Percentiles rank a stretch among this genome's conserved stretches.
These are phyloP conservation scores for Drosophila jambulina DNA, from an alignment of 1,140 invertebrate genomes.

Conservation along the genomic window DNA sequence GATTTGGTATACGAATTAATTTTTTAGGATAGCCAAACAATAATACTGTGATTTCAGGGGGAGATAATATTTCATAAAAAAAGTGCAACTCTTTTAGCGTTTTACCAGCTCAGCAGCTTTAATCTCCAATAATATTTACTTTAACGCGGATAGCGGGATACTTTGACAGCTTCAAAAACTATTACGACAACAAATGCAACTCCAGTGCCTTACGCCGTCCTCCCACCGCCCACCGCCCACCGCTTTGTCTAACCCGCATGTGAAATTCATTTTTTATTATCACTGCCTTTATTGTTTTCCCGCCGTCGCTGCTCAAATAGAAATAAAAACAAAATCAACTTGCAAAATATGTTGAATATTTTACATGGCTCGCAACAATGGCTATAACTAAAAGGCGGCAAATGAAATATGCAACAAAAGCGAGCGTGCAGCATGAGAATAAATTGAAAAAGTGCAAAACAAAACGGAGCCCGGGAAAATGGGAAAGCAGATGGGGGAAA, in stretches of 20 bases:
- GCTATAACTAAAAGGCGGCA: conserved; percentile 78
- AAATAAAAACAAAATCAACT: conserved; percentile 71
- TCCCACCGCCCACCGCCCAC: not conserved
- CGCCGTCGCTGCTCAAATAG: conserved; percentile 43
- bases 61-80: not conserved
- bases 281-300: conserved; percentile 62
- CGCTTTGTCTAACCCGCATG: conserved; percentile 44
- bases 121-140: conserved; percentile 32
- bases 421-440: conserved; percentile 69
- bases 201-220: not conserved
- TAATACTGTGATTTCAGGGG: not conserved
- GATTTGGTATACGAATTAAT: not conserved
- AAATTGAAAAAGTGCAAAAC: conserved; percentile 67
- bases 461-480: conserved; percentile 11
- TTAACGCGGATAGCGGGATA: conserved; percentile 15
- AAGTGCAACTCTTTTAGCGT: not conserved
- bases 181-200: conserved; percentile 31
- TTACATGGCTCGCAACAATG: conserved; percentile 64
- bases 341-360: conserved; percentile 82
- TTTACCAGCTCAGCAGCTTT: not conserved
- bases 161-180: conserved; percentile 32
- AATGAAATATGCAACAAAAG: conserved; percentile 82
- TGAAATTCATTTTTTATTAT: conserved; percentile 82
- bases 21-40: not conserved
- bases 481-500: conserved; percentile 6